A percentile compares a stretch with the other conserved stretches of the same genome.
phyloP scores from a whole-genome alignment of 2,113 vertebrate genomes.

The Plecturocebus donacophilus region DNA sequence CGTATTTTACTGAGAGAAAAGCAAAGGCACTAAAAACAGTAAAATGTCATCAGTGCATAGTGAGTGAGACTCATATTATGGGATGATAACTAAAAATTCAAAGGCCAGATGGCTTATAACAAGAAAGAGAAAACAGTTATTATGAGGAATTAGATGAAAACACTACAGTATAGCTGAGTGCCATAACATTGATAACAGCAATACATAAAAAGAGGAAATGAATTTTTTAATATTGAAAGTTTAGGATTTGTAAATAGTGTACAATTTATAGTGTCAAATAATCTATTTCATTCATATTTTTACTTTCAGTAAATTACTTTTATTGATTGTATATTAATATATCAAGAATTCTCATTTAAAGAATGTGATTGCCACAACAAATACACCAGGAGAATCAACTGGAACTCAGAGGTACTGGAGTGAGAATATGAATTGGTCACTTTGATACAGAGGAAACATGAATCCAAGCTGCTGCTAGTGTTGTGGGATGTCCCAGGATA shows the following conservation, averaged over 20 bases:
- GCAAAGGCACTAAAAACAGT: conserved; percentile 27
- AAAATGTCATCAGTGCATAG: conserved; percentile 47
- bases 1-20: conserved; percentile 47
- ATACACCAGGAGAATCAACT: neutral
- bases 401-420: neutral
- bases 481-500: neutral
- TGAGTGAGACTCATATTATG: conserved; percentile 16
- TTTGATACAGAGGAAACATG: neutral
- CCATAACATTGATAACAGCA: neutral
- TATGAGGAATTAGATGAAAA: conserved; percentile 37
- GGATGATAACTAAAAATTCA: conserved; percentile 46
- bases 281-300: conserved; percentile 8
- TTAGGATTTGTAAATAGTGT: neutral
- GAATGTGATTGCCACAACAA: neutral
- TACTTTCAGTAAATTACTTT: neutral
- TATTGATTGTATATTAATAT: neutral
- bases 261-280: neutral
- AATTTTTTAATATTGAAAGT: neutral
- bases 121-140: conserved; percentile 66
- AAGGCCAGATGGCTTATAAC: conserved; percentile 63
- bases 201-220: neutral
- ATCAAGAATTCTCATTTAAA: neutral
- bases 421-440: conserved; percentile 31
- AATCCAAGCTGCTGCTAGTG: neutral
- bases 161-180: conserved; percentile 17